These are phyloP conservation scores for Allophyes oxyacanthae DNA, from an alignment of 2,888 invertebrate species.

Conservation along the genomic window DNA sequence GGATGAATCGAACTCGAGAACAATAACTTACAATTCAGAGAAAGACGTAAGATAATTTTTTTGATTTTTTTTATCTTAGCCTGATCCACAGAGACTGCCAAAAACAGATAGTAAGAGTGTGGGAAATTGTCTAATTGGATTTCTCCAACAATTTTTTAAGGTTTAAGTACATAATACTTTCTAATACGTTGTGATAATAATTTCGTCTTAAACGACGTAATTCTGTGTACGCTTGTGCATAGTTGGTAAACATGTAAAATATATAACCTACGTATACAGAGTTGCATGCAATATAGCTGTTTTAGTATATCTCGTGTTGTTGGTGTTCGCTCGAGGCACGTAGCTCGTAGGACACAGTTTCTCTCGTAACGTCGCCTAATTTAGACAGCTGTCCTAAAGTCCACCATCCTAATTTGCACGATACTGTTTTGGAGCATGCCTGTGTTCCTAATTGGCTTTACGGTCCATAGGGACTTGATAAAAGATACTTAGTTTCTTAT, in stretches of 20 bases:
- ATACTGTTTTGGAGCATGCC: slow-evolving; percentile 29
- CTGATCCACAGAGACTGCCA: too few species aligned
- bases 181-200: too few species aligned
- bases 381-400: slow-evolving; percentile 49
- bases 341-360: slow-evolving; percentile 43
- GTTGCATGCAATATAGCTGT: slow-evolving; percentile 35
- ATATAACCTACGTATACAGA: slow-evolving; percentile 15
- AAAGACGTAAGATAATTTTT: too few species aligned
- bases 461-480: slow-evolving; percentile 25
- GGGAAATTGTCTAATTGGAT: too few species aligned
- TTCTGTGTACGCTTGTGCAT: too few species aligned
- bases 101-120: too few species aligned
- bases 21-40: too few species aligned
- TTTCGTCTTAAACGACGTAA: too few species aligned
- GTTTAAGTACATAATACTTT: too few species aligned
- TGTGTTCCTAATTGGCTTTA: slow-evolving; percentile 44
- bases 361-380: slow-evolving; percentile 36
- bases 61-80: too few species aligned
- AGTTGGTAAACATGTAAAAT: not conserved
- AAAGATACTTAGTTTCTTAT: slow-evolving; percentile 35
- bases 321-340: slow-evolving; percentile 30
- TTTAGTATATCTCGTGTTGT: slow-evolving; percentile 39
- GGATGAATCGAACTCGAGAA: too few species aligned
- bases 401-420: slow-evolving; percentile 39
- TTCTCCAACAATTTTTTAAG: too few species aligned